Conservation (phyloP, 2,888 invertebrate genomes). For the Microplitis deprimator region DNA sequence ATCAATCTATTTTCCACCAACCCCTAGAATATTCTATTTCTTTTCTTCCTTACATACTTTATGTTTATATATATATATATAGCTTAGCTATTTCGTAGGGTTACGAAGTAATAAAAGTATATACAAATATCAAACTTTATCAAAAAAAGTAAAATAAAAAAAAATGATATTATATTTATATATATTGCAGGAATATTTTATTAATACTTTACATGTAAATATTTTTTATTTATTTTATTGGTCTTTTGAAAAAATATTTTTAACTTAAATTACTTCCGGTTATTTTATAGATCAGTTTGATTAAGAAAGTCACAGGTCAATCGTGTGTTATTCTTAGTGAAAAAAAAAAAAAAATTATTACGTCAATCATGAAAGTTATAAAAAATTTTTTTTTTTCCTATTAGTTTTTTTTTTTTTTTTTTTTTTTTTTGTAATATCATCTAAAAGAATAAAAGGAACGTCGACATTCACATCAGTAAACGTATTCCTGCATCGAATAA, state of each 20-base stretch:
- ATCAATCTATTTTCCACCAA: constrained; percentile 29
- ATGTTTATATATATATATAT: not conserved
- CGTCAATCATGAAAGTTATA: constrained; percentile 7
- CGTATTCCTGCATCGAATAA: not conserved
- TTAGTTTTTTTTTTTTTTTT: not conserved
- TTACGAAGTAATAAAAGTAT: not conserved
- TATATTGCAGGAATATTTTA: not conserved
- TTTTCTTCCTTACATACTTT: not conserved
- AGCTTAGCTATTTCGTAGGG: not conserved
- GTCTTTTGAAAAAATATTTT: constrained; percentile 13
- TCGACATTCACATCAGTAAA: not conserved
- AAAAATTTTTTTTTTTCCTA: not conserved
- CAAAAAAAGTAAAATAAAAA: not conserved
- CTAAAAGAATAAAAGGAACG: not conserved
- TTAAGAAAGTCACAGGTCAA: constrained; percentile 26
- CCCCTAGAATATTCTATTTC: constrained; percentile 2
- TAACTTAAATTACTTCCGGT: not conserved
- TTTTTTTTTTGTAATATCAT: not conserved
- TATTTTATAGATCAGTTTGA: constrained; percentile 16
- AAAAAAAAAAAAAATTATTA: not conserved
- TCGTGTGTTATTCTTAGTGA: constrained; percentile 2
- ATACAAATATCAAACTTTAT: not conserved
- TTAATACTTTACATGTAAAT: not conserved
- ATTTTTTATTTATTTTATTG: not conserved
- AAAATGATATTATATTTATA: not conserved